Base-by-base conservation (phyloP, 2,797 vertebrate genomes). In the Sarcoramphus papa region DNA sequence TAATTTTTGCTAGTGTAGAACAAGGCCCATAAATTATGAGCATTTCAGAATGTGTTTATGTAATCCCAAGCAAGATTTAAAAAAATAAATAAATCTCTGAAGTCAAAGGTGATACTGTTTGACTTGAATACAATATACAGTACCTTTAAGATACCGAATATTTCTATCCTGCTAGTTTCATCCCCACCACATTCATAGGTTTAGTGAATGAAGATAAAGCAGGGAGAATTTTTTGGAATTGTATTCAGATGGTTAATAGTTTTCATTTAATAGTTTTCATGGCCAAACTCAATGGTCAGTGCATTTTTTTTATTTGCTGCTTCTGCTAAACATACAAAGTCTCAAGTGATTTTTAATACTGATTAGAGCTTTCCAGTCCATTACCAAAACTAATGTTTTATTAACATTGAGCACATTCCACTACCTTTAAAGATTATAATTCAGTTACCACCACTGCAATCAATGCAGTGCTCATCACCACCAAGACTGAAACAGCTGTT, bases 401-500 rank as follows among this genome's bases (percentile, higher is more conserved):
- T 79, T 97, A 97, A 88, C 45, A 92, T 0, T 51, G 35, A 80
- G 47, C 51, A 97, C 28, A 80, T 76, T 94, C 83, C 33, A 93
- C n/a, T 91, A 33, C 50, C 69, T 95, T 95, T 90, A 95, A 96
- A 97, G 75, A 97, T 96, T 97, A 86, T 93, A 97, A 95, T 95
- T 96, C 92, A 57, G 41, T 95, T 93, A 95, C 57, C 23, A 60
- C 27, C 63, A 91, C 57, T n/a, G 14, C 45, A 74, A 45, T 37
- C 50, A 73, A 28, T 31, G 24, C 43, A 80, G 57, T 62, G 75
- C 18, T 96, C 80, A 90, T 80, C 56, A 94, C 24, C 82, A 78
- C 21, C 17, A 80, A 51, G 27, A 92, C 63, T 77, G 51, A 93
- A 95, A 67, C 18, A 95, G 74, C 74, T 79, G 8, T 75, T 92